These are phyloP conservation scores for Macrocentrus cingulum DNA, from an alignment of 1,140 invertebrate species.

Conservation along the genomic window DNA sequence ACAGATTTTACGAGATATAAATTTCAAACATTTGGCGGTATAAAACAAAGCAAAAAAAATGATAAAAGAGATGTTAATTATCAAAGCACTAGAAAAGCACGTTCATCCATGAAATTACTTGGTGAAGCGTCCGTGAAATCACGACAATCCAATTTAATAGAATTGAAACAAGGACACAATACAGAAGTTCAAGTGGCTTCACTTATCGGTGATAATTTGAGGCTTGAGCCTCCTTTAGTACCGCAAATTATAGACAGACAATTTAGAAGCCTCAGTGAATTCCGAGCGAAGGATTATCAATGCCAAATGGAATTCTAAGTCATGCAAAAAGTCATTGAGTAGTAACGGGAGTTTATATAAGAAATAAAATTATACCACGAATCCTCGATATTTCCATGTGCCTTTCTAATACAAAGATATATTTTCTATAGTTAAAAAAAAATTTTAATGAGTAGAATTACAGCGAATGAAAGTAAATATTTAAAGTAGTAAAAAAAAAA, in stretches of 20 bases:
- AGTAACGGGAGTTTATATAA: background rate
- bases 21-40: constrained; percentile 45
- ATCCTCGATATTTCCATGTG: too few relatives aligned
- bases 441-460: too few relatives aligned
- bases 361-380: too few relatives aligned
- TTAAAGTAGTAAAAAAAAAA: too few relatives aligned
- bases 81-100: constrained; percentile 23
- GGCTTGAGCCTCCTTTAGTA: constrained; percentile 42
- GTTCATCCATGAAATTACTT: constrained; percentile 3
- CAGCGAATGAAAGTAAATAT: too few relatives aligned
- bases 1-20: constrained; percentile 32
- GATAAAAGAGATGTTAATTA: constrained; percentile 24
- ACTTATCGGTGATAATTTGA: constrained; percentile 26
- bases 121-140: background rate
- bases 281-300: constrained; percentile 22
- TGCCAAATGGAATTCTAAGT: constrained; percentile 23
- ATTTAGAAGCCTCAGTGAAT: constrained; percentile 41
- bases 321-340: background rate
- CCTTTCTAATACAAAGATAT: too few relatives aligned
- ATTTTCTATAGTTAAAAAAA: too few relatives aligned
- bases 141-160: background rate
- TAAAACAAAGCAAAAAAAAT: constrained; percentile 31
- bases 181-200: background rate
- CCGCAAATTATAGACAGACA: constrained; percentile 45
- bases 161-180: constrained; percentile 1